Evolutionary conservation across 2,797 vertebrate species (phyloP), one percentile per base, ranked within the genome.

Genomic region (Acanthurus tractus): DNA sequence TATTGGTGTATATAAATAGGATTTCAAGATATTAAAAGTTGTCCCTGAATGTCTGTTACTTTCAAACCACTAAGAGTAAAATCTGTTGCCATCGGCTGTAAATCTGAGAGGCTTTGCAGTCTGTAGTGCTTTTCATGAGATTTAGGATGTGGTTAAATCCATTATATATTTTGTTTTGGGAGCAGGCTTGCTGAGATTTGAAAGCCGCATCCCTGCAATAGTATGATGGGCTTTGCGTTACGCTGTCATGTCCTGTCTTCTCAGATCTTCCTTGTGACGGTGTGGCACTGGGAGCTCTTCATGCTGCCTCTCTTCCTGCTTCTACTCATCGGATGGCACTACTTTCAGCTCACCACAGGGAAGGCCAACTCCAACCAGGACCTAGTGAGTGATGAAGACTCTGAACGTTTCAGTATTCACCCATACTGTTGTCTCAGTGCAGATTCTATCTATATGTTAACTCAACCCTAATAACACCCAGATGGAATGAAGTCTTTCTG

Each of bases 261-360:
- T 89, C 92, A 99, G 98, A 95, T 98, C 34, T 99, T 99, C 88
- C 86, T 99, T 67, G 87, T 97, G 91, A 96, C 96, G 0, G 96
- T 99, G 75, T 99, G 97, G 97, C 91, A 96, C 11, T 96, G 97
- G 89, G 98, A 99, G 66, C 94, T 97, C 75, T 99, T 97, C 93
- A 99, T 99, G 97, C 86, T 99, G 85, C 98, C 98, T 6, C 94
- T 99, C 89, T 96, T 96, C 66, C 90, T 99, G 61, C 84, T 99
- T 63, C 88, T 98, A 62, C 95, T 99, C 74, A 94, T 99, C 53
- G 86, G 93, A 17, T 99, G 98, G 95, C 97, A 97, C 89, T 98
- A 97, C 94, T 95, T 96, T 82, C 95, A 95, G 22, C 78, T 96
- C 76, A 67, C 64, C 0, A 86, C 91, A 0, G 97, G 96, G 82